Evolutionary conservation across 2,113 vertebrate species (phyloP), one percentile per base, ranked within the genome.

Genomic region (Corythaixoides concolor): DNA sequence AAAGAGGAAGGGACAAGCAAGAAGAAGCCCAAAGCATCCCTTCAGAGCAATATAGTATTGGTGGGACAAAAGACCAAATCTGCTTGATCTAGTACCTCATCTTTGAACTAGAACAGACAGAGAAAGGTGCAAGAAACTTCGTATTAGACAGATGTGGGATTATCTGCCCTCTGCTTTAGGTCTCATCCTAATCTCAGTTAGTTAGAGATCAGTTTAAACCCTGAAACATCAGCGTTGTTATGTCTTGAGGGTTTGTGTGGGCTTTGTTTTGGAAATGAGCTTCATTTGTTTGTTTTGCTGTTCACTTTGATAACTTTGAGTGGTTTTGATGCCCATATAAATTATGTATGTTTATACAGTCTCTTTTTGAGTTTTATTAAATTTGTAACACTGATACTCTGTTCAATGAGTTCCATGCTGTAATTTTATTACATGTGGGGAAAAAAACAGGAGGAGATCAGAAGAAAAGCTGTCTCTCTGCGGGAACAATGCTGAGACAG

Each of bases 151-250:
- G 73, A 32, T 4, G 12, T 35, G 45, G 49, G 88, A 94, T 96
- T 94, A 92, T 81, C 69, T 86, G 6, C 45, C 68, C 69, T 78
- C 64, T 72, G 33, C 62, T 94, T 91, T 78, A 68, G 53, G 53
- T 89, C 45, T 93, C 58, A 79, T 73, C 77, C 53, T 95, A 73
- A 96, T 43, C 69, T 91, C 2, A 0, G 55, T 37, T 96, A 83
- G 56, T 60, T 83, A 55, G 85, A 95, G 88, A 92, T 92, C 86
- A 85, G 3, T 52, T 41, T 93, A 96, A 96, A 72, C 11, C 60
- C 80, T 89, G 94, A 77, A 90, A 66, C 60, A 92, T 78, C 67
- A 67, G 80, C 81, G 49, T 17, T 84, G 68, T 63, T 81, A 13
- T 30, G 68, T 95, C 87, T 59, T 74, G 22, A 74, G 59, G n/a